Evolutionary conservation across 1,140 invertebrate species (phyloP), one percentile per base, ranked within the genome.

Genomic region (Lucilia sericata): DNA sequence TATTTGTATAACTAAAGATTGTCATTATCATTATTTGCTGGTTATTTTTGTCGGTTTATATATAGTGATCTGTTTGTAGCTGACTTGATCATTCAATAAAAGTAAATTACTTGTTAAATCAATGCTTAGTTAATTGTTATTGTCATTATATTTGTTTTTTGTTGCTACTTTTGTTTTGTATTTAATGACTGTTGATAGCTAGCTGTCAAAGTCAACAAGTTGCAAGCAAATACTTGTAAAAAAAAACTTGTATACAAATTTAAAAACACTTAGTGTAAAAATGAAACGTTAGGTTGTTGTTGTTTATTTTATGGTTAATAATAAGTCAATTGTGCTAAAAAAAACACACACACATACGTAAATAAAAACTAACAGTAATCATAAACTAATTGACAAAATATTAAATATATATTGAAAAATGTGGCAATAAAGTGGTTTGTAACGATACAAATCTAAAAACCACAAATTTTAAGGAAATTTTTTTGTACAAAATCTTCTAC

Each of bases 121-220:
- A 70, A 70, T 70, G 65, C 21, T 70, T 70, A 70, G n/a, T 70
- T 70, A 70, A 70, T 70, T 70, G 19, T 70, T 70, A 70, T 70
- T 70, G 65, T 70, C 21, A 21, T 70, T 21, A 21, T 14, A 55
- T 55, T n/a, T n/a, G n/a, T n/a, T n/a, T 42, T 55, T 55, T 17
- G 65, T 10, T 42, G 42, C 42, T 42, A 42, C 42, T 42, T 3
- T 42, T 36, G 36, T 36, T 36, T 36, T 70, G 49, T 1, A 8
- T 21, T n/a, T 70, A 70, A 70, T 70, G 65, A 70, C 12, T 70
- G 65, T 70, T 70, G 65, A 70, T 70, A 70, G 65, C 65, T 21
- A 21, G 65, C 65, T 70, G 65, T 70, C 65, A 70, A 70, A 70
- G 65, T 70, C 65, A 70, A 70, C 65, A 70, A 25, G 65, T 70